phyloP scores from a whole-genome alignment of 2,888 invertebrate genomes.

The Troides aeacus region DNA sequence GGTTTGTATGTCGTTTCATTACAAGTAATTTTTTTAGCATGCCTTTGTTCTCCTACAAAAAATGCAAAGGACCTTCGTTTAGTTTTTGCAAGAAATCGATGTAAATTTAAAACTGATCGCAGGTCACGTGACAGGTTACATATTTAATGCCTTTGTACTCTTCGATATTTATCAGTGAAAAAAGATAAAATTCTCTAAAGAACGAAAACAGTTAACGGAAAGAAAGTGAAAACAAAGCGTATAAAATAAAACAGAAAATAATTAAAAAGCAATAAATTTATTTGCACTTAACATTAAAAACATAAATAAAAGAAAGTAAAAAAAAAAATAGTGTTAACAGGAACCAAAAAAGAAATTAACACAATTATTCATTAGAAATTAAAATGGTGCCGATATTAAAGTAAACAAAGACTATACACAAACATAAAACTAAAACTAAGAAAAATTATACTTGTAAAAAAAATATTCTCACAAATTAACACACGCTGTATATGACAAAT shows the following conservation, averaged over 20 bases:
- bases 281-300: conserved; percentile 71
- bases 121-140: too few relatives aligned
- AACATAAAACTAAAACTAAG: conserved; percentile 42
- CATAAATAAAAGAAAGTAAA: conserved; percentile 58
- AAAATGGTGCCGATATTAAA: conserved; percentile 48
- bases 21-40: too few relatives aligned
- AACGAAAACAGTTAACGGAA: neutral
- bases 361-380: conserved; percentile 46
- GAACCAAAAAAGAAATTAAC: conserved; percentile 63
- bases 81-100: too few relatives aligned
- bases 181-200: too few relatives aligned
- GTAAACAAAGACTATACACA: conserved; percentile 41
- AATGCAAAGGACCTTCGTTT: too few relatives aligned
- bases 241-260: conserved; percentile 50
- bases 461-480: conserved; percentile 45
- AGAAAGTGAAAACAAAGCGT: neutral
- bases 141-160: too few relatives aligned
- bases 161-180: too few relatives aligned
- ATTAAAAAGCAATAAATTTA: conserved; percentile 75
- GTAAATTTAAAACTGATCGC: too few relatives aligned
- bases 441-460: conserved; percentile 30
- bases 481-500: conserved; percentile 58
- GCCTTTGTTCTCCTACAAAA: too few relatives aligned
- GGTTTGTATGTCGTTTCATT: too few relatives aligned
- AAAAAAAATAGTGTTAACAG: conserved; percentile 80